Evolutionary conservation across 2,888 invertebrate genomes (phyloP), one percentile per base, ranked within the genome.

Genomic region (Volucella inflata): DNA sequence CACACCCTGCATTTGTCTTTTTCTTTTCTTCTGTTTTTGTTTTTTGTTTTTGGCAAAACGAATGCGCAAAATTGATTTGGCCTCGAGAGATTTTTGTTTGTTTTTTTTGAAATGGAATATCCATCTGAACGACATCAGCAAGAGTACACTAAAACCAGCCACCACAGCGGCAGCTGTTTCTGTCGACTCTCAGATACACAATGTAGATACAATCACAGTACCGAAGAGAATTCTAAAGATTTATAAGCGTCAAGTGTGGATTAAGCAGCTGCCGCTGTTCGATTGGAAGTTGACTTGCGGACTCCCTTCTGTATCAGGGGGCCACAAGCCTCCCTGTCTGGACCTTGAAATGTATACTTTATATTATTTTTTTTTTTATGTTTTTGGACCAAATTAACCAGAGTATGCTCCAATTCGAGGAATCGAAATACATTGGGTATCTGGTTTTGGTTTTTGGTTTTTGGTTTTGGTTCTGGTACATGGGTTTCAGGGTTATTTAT

Each of bases 41-140:
- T n/a, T n/a, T n/a, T n/a, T n/a, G n/a, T n/a, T n/a, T 42, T 40
- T 8, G 40, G 48, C 12, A 17, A 21, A 36, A 57, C 46, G 44
- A 17, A 16, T 12, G 14, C 2, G 16, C 4, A 72, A 72, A 72
- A 53, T 62, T 62, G 51, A 72, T 72, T 72, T 62, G 72, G 62
- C 72, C 72, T 72, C 72, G 62, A 62, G 51, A 72, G 14, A 10
- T 16, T 71, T 60, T 57, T 21, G 2, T 2, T 21, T 1, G 2
- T 21, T 21, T 21, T 21, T 1, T 4, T 30, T 57, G 70, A 70
- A 59, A 70, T 70, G 68, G 44, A 70, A 70, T 70, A 70, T 70
- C 68, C 59, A 71, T 71, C 59, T 30, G 59, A 71, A 71, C 57
- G 59, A 70, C 59, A 55, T 46, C 68, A 16, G 65, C 17, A 16